Evolutionary conservation across 92 coral and sea anemone genomes (phyloP), one percentile per base, ranked within the genome.

Genomic region (Phymanthus crucifer): DNA sequence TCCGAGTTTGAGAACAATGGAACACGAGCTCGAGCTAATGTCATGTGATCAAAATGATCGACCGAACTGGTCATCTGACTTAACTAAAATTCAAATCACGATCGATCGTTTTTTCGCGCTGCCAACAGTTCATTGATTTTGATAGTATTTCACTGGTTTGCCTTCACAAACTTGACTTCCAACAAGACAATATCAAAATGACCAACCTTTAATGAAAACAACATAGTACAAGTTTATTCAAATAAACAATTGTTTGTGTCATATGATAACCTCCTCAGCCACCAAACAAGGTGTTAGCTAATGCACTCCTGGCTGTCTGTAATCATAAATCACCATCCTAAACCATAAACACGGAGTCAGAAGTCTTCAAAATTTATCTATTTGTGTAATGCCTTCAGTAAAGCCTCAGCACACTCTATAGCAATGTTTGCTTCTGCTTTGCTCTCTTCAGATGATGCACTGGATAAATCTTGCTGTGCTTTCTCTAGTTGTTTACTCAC

Each of bases 331-430:
- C 64, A 54, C 64, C 64, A 54, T 19, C 10, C 19, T 19, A 5
- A 21, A 54, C 21, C 27, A 21, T n/a, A 21, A 21, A 54, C 64
- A 54, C 64, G 18, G n/a, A n/a, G n/a, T 38, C 43, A 43, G 16
- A 10, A 27, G 33, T 73, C 61, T n/a, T 31, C 37, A 71, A 46
- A 54, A 54, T 54, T 54, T 12, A 54, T n/a, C 64, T 54, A 54
- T 54, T 54, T 54, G 74, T 91, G 92, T 76, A 95, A 65, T 32
- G 95, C 95, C 84, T 95, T 95, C 33, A 76, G 57, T 40, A 95
- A 64, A 0, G 99, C 99, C 32, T 95, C 96, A 26, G 92, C 86
- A 83, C 99, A 95, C 84, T 93, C 99, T 4, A 93, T 89, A 45
- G 99, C 96, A 76, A 95, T 80, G 29, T 84, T 58, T 26, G 99